A percentile compares a stretch with the other conserved stretches of the same genome.
Evolutionary conservation across 2,888 invertebrate species (phyloP).

Genomic region (Drosophila dives): DNA sequence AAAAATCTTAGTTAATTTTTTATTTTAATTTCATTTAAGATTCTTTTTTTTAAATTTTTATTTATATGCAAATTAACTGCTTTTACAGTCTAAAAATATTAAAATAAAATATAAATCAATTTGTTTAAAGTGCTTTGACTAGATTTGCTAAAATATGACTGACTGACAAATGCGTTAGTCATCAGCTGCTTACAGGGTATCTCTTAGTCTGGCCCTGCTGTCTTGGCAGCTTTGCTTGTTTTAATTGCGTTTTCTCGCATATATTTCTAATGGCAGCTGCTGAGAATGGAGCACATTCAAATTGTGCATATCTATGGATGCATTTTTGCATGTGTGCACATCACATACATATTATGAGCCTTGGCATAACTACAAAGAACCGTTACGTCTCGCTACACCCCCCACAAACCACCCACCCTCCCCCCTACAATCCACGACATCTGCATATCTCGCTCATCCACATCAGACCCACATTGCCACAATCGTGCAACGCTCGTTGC

Average conservation of each 20-base stretch:
- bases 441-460: slow-evolving; percentile 8
- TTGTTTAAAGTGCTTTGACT: no score
- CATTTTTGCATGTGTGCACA: neutral
- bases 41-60: neutral
- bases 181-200: neutral
- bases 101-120: no score
- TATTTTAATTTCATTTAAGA: neutral
- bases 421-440: slow-evolving; percentile 1
- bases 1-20: neutral
- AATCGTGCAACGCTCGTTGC: neutral
- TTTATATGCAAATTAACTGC: no score
- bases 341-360: slow-evolving; percentile 47
- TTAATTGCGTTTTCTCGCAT: slow-evolving; percentile 36
- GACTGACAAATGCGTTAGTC: neutral
- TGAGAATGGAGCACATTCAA: slow-evolving; percentile 1
- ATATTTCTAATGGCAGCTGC: slow-evolving; percentile 44
- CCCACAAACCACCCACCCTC: neutral
- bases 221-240: neutral
- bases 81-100: no score
- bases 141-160: no score
- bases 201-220: neutral
- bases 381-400: slow-evolving; percentile 69
- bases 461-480: neutral
- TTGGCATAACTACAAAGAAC: slow-evolving; percentile 75
- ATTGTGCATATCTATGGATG: neutral